These are phyloP conservation scores for Acrocera orbiculus DNA, from an alignment of 2,888 invertebrate genomes.

Conservation along the genomic window DNA sequence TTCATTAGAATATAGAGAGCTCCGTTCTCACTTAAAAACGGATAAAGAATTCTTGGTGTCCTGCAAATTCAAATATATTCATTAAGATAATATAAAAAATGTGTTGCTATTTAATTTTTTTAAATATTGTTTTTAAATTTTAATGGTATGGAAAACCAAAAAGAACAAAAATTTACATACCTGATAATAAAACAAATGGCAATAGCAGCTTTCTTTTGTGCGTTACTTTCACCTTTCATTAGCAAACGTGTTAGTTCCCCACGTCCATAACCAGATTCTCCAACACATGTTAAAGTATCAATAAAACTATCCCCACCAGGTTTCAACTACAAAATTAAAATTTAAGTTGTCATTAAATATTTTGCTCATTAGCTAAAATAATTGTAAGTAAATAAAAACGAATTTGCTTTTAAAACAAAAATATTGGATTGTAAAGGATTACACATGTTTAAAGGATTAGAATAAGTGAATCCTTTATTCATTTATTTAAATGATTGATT, in stretches of 20 bases:
- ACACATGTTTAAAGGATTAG: no score
- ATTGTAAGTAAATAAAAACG: no score
- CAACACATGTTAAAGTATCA: conserved; percentile 26
- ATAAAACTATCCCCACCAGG: conserved; percentile 22
- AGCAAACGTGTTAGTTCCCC: conserved; percentile 26
- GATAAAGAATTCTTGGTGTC: conserved; percentile 23
- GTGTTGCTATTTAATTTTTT: no score
- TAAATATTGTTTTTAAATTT: neutral
- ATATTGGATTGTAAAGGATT: no score
- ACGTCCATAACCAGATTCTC: conserved; percentile 29
- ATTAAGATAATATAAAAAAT: neutral
- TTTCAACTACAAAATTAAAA: conserved; percentile 18
- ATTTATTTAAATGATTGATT: no score
- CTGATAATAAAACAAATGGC: conserved; percentile 26
- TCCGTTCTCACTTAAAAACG: conserved; percentile 25
- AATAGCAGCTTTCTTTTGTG: conserved; percentile 26
- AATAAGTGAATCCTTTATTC: no score
- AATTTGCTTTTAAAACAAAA: no score
- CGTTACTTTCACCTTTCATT: conserved; percentile 19
- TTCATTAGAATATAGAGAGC: conserved; percentile 23
- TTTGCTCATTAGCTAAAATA: no score
- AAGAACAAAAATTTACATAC: conserved; percentile 4
- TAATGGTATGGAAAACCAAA: neutral
- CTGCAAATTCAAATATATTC: conserved; percentile 3
- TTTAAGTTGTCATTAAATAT: no score